These are phyloP conservation scores for Cryptocephalus moraei DNA, from an alignment of 2,888 invertebrate genomes.

Conservation along the genomic window DNA sequence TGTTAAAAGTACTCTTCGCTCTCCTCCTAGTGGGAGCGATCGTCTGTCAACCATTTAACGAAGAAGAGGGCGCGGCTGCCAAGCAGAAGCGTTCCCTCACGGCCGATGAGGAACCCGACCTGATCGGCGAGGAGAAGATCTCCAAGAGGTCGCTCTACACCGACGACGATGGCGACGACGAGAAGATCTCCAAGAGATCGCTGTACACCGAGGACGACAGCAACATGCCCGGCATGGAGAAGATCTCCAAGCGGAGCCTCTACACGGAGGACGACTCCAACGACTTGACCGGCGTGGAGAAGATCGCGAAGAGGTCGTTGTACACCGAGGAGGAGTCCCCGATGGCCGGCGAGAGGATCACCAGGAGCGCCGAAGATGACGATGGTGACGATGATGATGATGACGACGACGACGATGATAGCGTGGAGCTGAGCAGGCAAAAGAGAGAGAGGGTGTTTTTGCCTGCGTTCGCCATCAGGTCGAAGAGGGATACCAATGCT, in stretches of 20 bases:
- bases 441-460: neutral
- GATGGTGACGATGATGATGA: neutral
- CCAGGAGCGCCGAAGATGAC: conserved; percentile 5
- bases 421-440: conserved; percentile 3
- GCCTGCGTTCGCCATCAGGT: neutral
- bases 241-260: conserved; percentile 11
- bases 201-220: conserved; percentile 6
- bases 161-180: conserved; percentile 5
- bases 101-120: conserved; percentile 1
- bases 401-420: neutral
- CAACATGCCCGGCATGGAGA: conserved; percentile 9
- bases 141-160: conserved; percentile 10
- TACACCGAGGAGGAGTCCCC: conserved; percentile 2
- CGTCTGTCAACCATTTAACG: conserved; percentile 22
- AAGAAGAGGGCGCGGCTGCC: conserved; percentile 6
- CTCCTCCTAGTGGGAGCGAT: conserved; percentile 6
- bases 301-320: conserved; percentile 10
- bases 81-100: conserved; percentile 9
- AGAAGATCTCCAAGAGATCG: conserved; percentile 10
- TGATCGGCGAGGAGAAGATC: conserved; percentile 12
- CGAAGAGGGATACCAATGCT: conserved; percentile 3
- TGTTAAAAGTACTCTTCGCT: no score
- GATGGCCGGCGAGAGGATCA: conserved; percentile 10
- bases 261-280: conserved; percentile 4
- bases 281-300: conserved; percentile 10